These are phyloP conservation scores for Coboldia fuscipes DNA, from an alignment of 1,140 invertebrate genomes.

Conservation along the genomic window DNA sequence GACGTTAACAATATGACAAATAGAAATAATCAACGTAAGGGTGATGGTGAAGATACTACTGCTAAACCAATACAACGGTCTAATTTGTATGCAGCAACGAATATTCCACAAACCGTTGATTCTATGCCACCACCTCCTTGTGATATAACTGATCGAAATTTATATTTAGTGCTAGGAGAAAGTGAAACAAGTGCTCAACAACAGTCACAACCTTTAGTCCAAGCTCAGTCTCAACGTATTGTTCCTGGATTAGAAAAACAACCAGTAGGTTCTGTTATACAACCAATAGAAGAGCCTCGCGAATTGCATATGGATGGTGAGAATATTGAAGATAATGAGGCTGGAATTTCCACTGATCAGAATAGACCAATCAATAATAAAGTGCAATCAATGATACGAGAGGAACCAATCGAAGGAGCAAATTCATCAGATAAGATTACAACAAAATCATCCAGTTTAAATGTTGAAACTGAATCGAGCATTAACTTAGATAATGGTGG, in stretches of 20 bases:
- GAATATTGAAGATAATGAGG: constrained; percentile 27
- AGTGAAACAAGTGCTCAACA: constrained; percentile 5
- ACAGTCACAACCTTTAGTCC: background rate
- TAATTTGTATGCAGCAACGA: constrained; percentile 8
- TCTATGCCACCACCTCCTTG: background rate
- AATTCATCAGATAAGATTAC: constrained; percentile 1
- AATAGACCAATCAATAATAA: background rate
- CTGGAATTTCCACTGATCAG: background rate
- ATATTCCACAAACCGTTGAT: constrained; percentile 2
- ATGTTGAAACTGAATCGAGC: background rate
- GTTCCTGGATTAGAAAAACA: constrained; percentile 24
- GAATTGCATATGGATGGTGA: constrained; percentile 32
- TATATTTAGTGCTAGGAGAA: constrained; percentile 10
- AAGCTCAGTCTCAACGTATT: constrained; percentile 13
- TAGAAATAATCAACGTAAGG: constrained; percentile 14
- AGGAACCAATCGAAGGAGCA: constrained; percentile 7
- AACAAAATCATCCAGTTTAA: background rate
- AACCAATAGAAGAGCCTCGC: constrained; percentile 16
- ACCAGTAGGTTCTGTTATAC: constrained; percentile 1
- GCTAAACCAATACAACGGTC: background rate
- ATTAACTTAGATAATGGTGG: background rate
- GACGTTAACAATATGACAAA: constrained; percentile 1
- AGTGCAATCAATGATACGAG: constrained; percentile 1
- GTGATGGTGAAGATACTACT: constrained; percentile 19
- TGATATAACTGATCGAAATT: constrained; percentile 8